Conservation (phyloP, 2,797 vertebrate species). For the Eulemur albifrons region DNA sequence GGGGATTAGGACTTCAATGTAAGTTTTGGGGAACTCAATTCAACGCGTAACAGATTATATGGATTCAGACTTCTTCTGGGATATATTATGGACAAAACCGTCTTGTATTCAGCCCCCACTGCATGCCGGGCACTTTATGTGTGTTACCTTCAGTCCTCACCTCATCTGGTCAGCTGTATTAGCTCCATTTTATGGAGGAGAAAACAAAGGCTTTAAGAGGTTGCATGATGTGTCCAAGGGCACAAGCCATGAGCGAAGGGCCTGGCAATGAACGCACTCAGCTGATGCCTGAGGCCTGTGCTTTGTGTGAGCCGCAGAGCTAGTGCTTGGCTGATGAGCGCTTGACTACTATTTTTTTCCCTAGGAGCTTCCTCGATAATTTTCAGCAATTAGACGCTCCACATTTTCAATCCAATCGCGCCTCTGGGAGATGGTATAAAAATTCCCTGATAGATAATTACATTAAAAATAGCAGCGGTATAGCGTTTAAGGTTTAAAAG, state of each 20-base stretch:
- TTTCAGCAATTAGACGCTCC: neutral
- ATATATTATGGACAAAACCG: neutral
- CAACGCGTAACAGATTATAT: neutral
- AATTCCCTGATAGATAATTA: neutral
- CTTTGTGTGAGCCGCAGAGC: too few species aligned
- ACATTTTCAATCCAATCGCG: neutral
- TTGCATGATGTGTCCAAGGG: neutral
- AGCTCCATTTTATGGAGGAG: neutral
- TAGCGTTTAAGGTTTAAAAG: neutral
- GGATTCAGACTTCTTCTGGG: neutral
- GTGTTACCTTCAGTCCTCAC: neutral
- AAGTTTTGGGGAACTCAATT: neutral
- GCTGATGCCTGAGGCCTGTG: accelerated
- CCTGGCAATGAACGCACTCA: neutral
- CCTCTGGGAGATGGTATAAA: neutral
- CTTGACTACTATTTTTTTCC: accelerated
- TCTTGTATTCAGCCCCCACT: too few species aligned
- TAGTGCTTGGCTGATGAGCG: accelerated
- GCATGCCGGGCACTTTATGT: neutral
- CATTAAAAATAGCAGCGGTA: neutral
- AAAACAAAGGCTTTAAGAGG: neutral
- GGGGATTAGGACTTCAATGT: neutral
- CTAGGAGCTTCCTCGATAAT: neutral
- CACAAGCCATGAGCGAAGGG: neutral
- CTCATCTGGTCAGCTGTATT: neutral